A percentile compares a stretch with the other conserved stretches of the same genome.
phyloP scores from a whole-genome alignment of 2,888 invertebrate species.

The Aethes cnicana region DNA sequence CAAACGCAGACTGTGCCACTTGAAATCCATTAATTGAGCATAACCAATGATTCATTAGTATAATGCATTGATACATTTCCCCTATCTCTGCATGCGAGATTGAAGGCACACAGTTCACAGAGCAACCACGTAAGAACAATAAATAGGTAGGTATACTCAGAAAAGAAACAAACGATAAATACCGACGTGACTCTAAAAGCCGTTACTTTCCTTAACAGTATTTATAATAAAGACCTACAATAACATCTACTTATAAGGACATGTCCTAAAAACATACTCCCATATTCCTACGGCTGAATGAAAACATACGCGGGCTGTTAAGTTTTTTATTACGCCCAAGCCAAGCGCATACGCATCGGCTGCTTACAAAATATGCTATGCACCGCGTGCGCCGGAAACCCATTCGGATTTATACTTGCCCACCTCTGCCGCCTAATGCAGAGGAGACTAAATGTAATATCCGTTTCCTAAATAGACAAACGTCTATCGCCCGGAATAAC shows the following conservation, averaged over 20 bases:
- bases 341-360: slow-evolving; percentile 63
- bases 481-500: slow-evolving; percentile 80
- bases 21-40: slow-evolving; percentile 63
- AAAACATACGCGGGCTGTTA: slow-evolving; percentile 69
- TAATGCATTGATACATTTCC: slow-evolving; percentile 22
- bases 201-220: slow-evolving; percentile 12
- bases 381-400: slow-evolving; percentile 74
- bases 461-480: slow-evolving; percentile 82
- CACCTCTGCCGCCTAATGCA: slow-evolving; percentile 80
- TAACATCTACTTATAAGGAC: slow-evolving; percentile 24
- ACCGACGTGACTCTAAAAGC: not conserved
- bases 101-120: slow-evolving; percentile 22
- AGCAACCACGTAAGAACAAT: slow-evolving; percentile 9
- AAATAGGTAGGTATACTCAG: no score
- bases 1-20: slow-evolving; percentile 47
- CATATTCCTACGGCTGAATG: slow-evolving; percentile 55
- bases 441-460: slow-evolving; percentile 80
- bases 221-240: slow-evolving; percentile 16
- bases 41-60: slow-evolving; percentile 44
- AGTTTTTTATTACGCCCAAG: slow-evolving; percentile 66
- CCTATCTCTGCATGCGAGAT: slow-evolving; percentile 21
- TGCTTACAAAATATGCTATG: slow-evolving; percentile 78
- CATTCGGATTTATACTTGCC: slow-evolving; percentile 75
- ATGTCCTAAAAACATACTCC: slow-evolving; percentile 64
- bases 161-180: slow-evolving; percentile 9